These are phyloP conservation scores for Hemibates koningsi DNA, from an alignment of 2,113 vertebrate species.

Conservation along the genomic window DNA sequence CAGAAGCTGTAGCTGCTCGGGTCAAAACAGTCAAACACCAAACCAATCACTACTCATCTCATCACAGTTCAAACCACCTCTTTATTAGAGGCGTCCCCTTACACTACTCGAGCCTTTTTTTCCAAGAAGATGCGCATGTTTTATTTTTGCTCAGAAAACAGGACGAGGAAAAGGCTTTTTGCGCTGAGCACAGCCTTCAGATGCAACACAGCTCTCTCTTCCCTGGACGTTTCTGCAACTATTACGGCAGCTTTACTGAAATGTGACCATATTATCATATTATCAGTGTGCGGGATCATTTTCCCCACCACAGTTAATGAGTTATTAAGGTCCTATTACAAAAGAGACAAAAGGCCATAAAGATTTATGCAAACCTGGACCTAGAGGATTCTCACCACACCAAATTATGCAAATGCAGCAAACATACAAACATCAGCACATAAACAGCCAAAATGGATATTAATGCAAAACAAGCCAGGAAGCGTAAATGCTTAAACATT, in stretches of 20 bases:
- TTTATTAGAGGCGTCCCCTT: neutral
- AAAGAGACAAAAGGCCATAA: neutral
- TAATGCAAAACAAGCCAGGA: neutral
- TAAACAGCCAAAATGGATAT: neutral
- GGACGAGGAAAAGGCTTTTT: slow-evolving; percentile 17
- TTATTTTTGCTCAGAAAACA: neutral
- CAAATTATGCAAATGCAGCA: neutral
- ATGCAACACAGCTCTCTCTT: neutral
- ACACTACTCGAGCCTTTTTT: neutral
- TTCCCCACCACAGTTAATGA: neutral
- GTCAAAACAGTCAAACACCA: neutral
- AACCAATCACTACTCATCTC: neutral
- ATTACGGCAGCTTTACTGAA: neutral
- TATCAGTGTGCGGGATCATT: neutral
- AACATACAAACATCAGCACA: neutral
- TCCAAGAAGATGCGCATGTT: neutral
- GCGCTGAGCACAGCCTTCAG: neutral
- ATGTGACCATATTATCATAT: neutral
- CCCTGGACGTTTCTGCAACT: neutral
- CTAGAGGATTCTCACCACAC: neutral
- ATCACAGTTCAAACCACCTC: neutral
- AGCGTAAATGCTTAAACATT: neutral
- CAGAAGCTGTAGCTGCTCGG: neutral
- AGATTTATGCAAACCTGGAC: neutral
- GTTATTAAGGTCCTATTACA: neutral